Base-by-base conservation (phyloP, 1,140 invertebrate species). In the Drosophila mayri region DNA sequence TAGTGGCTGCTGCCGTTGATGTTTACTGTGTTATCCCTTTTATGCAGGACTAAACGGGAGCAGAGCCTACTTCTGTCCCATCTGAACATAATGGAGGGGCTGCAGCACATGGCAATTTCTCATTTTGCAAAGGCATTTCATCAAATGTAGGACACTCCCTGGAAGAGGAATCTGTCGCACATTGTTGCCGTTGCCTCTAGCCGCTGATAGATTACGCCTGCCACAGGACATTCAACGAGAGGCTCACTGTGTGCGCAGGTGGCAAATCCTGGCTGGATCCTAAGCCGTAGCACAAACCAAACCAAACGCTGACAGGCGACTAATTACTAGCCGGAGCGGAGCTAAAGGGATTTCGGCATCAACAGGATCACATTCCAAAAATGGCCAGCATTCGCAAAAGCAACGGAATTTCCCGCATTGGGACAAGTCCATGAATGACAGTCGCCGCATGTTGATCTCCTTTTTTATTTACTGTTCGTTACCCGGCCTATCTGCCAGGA, bases 11-110 rank as follows among this genome's bases (percentile, higher is more conserved):
- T 70, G 63, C 20, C 25, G 43, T 35, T 68, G 67, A 46, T 72
- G 67, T 60, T 73, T 73, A 72, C 70, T 72, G 67, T 72, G 68
- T 60, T 72, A 73, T 73, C 54, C 70, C 14, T 73, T 72, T 72
- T 71, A 68, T 70, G 66, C 65, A 72, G 55, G 46, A 70, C n/a
- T 25, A 72, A 73, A 73, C 67, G 70, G 67, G 70, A 58, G 70
- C 70, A 73, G 54, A 37, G 68, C 68, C 67, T 47, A 72, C 65
- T 72, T 70, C 68, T 71, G 68, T 43, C 16, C 50, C 43, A n/a
- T 28, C 46, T 16, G 14, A n/a, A 35, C 35, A 72, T 59, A 72
- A 72, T 47, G 65, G 41, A 71, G 67, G 67, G 57, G 68, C 49
- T 57, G 63, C 49, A 58, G 68, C 66, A 71, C 62, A 70, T 54